Evolutionary conservation across 1,140 invertebrate species (phyloP).

Genomic region (Meloidogyne floridensis): DNA sequence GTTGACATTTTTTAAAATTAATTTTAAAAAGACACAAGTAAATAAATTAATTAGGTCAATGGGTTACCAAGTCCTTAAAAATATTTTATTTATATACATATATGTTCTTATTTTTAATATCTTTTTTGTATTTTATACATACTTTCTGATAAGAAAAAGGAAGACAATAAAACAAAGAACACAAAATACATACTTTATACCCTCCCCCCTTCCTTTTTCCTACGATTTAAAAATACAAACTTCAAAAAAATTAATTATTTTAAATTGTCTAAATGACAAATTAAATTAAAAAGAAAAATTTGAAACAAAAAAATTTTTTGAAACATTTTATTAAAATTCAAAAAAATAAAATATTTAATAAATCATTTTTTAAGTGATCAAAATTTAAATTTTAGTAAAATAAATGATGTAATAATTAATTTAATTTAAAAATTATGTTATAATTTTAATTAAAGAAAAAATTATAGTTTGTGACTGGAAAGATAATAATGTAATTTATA

Average conservation of each 20-base stretch:
- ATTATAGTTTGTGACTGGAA: no score
- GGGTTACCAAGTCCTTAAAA: background rate
- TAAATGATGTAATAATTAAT: no score
- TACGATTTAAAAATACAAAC: background rate
- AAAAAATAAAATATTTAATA: no score
- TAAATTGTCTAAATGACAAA: no score
- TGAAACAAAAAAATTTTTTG: no score
- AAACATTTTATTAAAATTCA: no score
- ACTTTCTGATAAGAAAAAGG: background rate
- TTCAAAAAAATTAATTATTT: background rate
- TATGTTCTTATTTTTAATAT: background rate
- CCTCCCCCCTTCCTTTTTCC: background rate
- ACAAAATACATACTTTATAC: background rate
- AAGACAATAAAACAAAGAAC: background rate
- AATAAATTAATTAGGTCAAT: conserved; percentile 1
- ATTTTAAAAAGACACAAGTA: conserved; percentile 5
- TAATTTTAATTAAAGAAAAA: no score
- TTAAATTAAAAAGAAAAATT: no score
- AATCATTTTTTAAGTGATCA: no score
- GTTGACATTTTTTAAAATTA: conserved; percentile 3
- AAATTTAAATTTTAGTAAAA: no score
- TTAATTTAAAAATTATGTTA: no score
- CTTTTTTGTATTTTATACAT: background rate
- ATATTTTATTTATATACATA: background rate
- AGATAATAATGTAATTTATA: no score